These are phyloP conservation scores for Dermolepida albohirtum DNA, from an alignment of 2,888 invertebrate genomes.

Conservation along the genomic window DNA sequence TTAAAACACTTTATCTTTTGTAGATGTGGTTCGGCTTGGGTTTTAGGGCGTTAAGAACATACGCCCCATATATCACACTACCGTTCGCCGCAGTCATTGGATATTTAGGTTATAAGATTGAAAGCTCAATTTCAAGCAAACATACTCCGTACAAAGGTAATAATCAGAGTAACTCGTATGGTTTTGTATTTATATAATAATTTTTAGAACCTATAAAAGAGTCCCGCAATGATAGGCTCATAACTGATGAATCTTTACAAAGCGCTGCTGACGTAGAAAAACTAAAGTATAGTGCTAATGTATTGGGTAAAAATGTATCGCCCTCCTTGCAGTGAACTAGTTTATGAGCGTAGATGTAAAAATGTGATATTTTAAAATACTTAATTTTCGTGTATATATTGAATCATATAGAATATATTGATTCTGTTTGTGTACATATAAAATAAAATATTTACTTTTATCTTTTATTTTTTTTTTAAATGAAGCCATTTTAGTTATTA, in stretches of 20 bases:
- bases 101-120: slow-evolving; percentile 87
- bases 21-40: slow-evolving; percentile 82
- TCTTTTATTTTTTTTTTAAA: no score
- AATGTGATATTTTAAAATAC: slow-evolving; percentile 33
- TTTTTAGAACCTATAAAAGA: slow-evolving; percentile 78
- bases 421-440: no score
- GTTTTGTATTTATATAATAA: no score
- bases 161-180: no score
- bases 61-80: slow-evolving; percentile 83
- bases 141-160: slow-evolving; percentile 81
- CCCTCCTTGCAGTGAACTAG: slow-evolving; percentile 69
- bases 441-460: no score
- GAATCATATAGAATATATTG: no score
- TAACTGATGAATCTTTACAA: slow-evolving; percentile 70
- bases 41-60: slow-evolving; percentile 74
- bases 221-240: slow-evolving; percentile 75
- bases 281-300: slow-evolving; percentile 75
- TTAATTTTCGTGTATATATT: no score
- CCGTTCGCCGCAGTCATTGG: slow-evolving; percentile 88
- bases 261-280: slow-evolving; percentile 75
- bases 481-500: no score
- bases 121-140: slow-evolving; percentile 77
- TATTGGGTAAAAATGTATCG: slow-evolving; percentile 74
- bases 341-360: background rate
- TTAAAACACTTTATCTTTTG: background rate